Evolutionary conservation across 1,140 invertebrate species (phyloP).

Genomic region (Apis dorsata): DNA sequence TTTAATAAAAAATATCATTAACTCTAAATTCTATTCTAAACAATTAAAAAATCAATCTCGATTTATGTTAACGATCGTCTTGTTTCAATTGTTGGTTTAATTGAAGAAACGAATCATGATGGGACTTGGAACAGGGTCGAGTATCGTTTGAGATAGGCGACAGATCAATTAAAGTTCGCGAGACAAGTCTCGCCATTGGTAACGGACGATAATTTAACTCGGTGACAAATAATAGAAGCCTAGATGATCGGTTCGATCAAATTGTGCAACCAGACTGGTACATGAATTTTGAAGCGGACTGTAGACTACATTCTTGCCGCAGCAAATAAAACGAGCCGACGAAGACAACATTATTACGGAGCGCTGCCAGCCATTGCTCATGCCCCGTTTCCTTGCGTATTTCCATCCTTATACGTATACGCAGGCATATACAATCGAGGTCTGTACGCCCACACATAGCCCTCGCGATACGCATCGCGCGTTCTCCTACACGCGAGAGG

Average conservation of each 20-base stretch:
- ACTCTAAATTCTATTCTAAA: too few species aligned
- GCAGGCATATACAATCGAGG: constrained; percentile 20
- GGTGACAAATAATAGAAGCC: too few species aligned
- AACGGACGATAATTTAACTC: neutral
- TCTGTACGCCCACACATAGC: constrained; percentile 43
- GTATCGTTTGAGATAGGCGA: neutral
- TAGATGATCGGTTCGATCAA: constrained; percentile 54
- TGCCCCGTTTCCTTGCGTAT: constrained; percentile 77
- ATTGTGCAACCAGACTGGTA: constrained; percentile 72
- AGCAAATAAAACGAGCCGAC: constrained; percentile 79
- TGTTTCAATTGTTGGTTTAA: neutral
- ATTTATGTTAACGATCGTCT: neutral
- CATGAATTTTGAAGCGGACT: constrained; percentile 78
- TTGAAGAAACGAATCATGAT: neutral
- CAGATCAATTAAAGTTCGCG: constrained; percentile 18
- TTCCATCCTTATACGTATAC: constrained; percentile 60
- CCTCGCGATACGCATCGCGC: constrained; percentile 39
- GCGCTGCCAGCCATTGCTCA: constrained; percentile 79
- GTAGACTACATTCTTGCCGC: constrained; percentile 80
- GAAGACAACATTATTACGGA: constrained; percentile 80
- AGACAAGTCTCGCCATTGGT: neutral
- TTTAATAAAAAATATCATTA: too few species aligned
- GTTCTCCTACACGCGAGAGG: constrained; percentile 19
- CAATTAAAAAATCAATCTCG: too few species aligned
- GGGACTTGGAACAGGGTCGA: neutral